A percentile compares a stretch with the other conserved stretches of the same genome.
Evolutionary conservation across 2,888 invertebrate genomes (phyloP).

Genomic region (Dasysyrphus tricinctus): DNA sequence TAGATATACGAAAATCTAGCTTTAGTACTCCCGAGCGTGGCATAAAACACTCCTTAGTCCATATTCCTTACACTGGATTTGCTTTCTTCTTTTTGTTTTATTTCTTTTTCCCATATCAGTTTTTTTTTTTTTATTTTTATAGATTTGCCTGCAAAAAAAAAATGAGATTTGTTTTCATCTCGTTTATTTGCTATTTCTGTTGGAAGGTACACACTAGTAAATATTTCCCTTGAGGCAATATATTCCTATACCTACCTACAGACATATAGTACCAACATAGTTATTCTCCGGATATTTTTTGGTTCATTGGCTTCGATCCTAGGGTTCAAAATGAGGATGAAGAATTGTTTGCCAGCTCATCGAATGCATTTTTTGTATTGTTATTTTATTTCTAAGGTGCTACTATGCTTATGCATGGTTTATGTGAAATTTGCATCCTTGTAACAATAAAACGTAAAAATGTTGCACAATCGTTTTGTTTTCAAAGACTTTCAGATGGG

Average conservation of each 20-base stretch:
- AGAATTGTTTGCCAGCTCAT: conserved; percentile 60
- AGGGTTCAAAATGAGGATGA: conserved; percentile 44
- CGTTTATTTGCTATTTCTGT: conserved; percentile 32
- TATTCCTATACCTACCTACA: neutral
- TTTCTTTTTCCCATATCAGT: conserved; percentile 5
- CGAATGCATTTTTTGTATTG: conserved; percentile 32
- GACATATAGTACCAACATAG: too few relatives aligned
- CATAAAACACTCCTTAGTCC: conserved; percentile 46
- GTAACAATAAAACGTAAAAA: conserved; percentile 43
- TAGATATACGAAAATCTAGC: conserved; percentile 20
- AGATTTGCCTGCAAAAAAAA: neutral
- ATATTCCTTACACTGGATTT: conserved; percentile 7
- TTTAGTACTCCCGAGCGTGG: conserved; percentile 54
- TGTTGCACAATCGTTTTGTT: conserved; percentile 36
- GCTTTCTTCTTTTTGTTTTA: conserved; percentile 10
- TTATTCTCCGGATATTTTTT: conserved; percentile 52
- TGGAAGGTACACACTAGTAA: conserved; percentile 49
- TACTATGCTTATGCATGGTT: conserved; percentile 21
- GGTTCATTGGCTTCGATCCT: conserved; percentile 66
- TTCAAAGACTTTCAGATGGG: conserved; percentile 10
- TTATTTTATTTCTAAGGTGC: conserved; percentile 19
- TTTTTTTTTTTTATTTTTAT: neutral
- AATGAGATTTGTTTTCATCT: conserved; percentile 25
- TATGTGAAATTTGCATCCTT: conserved; percentile 40
- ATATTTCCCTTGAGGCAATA: conserved; percentile 55